These are phyloP conservation scores for Oppia nitens DNA, from an alignment of 1,140 invertebrate genomes.

Conservation along the genomic window DNA sequence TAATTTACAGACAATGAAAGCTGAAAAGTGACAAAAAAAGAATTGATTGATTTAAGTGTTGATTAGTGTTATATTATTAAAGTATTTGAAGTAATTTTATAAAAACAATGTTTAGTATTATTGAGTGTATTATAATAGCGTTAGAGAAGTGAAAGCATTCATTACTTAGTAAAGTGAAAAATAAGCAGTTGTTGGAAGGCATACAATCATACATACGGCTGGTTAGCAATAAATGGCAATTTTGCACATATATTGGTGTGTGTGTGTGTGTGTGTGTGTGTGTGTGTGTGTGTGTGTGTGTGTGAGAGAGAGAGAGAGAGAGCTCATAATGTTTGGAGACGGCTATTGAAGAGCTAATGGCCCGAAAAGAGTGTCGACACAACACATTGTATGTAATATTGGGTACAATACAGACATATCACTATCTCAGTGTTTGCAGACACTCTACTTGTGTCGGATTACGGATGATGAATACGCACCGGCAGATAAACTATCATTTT, in stretches of 20 bases:
- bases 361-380: slow-evolving; percentile 7
- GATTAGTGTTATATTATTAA: too few relatives aligned
- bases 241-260: too few relatives aligned
- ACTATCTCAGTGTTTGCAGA: slow-evolving; percentile 5
- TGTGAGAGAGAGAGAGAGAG: too few relatives aligned
- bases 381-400: not conserved
- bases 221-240: too few relatives aligned
- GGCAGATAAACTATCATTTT: slow-evolving; percentile 17
- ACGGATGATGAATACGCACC: slow-evolving; percentile 19
- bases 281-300: too few relatives aligned
- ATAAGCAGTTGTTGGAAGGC: not conserved
- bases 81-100: too few relatives aligned
- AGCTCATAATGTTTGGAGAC: not conserved
- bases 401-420: not conserved
- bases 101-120: too few relatives aligned
- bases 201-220: too few relatives aligned
- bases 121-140: not conserved
- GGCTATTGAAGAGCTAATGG: slow-evolving; percentile 16
- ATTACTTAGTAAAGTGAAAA: not conserved
- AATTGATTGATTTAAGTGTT: too few relatives aligned
- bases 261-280: too few relatives aligned
- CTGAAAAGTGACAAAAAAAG: too few relatives aligned
- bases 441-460: slow-evolving; percentile 13
- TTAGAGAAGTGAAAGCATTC: not conserved
- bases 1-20: too few relatives aligned